A percentile compares a stretch with the other conserved stretches of the same genome.
These are phyloP conservation scores for Rhynchomys soricoides DNA, from an alignment of 2,113 vertebrate species.

Conservation along the genomic window DNA sequence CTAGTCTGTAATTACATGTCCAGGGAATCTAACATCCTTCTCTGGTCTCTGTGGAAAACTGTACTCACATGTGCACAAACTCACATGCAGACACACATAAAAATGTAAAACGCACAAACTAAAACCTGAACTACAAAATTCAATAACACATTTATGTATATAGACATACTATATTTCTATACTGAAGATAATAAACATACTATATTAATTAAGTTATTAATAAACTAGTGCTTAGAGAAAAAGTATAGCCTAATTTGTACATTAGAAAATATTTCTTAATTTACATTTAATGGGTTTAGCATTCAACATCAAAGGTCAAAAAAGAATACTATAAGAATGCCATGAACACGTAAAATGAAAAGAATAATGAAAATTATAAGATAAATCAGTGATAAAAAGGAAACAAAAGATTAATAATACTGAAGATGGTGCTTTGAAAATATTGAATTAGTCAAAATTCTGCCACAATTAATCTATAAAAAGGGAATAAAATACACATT, in stretches of 20 bases:
- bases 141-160: not conserved
- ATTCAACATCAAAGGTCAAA: not conserved
- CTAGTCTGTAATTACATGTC: not conserved
- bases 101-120: not conserved
- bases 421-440: slow-evolving; percentile 27
- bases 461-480: not conserved
- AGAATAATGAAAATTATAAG: not conserved
- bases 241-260: not conserved
- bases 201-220: not conserved
- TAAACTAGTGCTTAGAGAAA: slow-evolving; percentile 2
- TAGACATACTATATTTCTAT: too few species aligned
- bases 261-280: slow-evolving; percentile 24
- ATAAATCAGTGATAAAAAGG: slow-evolving; percentile 11
- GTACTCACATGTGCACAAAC: not conserved
- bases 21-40: not conserved
- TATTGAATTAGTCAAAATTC: slow-evolving; percentile 14
- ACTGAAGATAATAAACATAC: not conserved
- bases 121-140: not conserved
- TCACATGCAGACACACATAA: not conserved
- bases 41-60: not conserved
- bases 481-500: not conserved
- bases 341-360: not conserved
- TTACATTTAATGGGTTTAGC: not conserved
- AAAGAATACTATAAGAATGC: not conserved
- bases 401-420: slow-evolving; percentile 28